These are phyloP conservation scores for Pterocles orientalis DNA, from an alignment of 2,113 vertebrate species.

Conservation along the genomic window DNA sequence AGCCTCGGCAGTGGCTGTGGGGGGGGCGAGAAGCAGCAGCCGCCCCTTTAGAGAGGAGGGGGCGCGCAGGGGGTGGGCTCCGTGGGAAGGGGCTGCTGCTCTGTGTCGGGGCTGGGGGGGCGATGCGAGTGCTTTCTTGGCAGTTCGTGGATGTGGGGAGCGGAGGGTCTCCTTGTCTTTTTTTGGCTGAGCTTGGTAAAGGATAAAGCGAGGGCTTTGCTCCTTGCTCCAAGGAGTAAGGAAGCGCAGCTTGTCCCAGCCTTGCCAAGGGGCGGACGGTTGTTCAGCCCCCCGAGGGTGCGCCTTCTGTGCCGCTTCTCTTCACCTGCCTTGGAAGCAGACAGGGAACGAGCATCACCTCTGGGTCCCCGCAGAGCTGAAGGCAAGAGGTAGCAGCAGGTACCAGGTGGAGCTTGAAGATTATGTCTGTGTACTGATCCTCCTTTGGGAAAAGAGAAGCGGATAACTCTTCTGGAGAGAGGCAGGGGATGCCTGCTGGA, in stretches of 20 bases:
- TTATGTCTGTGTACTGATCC: background rate
- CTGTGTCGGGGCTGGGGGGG: background rate
- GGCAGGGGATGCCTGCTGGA: background rate
- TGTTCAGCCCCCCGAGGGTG: background rate
- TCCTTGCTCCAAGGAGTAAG: background rate
- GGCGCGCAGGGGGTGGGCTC: background rate
- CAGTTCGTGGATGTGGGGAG: background rate
- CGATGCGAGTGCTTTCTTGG: background rate
- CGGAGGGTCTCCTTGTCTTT: background rate
- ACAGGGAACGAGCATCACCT: background rate
- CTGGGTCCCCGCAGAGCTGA: background rate
- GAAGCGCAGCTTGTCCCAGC: background rate
- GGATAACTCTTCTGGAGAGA: background rate
- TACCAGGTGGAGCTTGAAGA: background rate
- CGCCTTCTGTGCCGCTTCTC: background rate
- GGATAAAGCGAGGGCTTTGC: background rate
- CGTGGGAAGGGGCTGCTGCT: background rate
- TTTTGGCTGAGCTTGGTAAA: background rate
- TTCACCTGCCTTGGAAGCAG: background rate
- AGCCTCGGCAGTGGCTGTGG: background rate
- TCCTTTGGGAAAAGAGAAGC: background rate
- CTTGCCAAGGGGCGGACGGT: accelerated
- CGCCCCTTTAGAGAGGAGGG: background rate
- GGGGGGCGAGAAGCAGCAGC: background rate
- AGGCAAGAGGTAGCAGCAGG: background rate